phyloP scores from a whole-genome alignment of 1,140 invertebrate genomes.

The Drosophila serrata region DNA sequence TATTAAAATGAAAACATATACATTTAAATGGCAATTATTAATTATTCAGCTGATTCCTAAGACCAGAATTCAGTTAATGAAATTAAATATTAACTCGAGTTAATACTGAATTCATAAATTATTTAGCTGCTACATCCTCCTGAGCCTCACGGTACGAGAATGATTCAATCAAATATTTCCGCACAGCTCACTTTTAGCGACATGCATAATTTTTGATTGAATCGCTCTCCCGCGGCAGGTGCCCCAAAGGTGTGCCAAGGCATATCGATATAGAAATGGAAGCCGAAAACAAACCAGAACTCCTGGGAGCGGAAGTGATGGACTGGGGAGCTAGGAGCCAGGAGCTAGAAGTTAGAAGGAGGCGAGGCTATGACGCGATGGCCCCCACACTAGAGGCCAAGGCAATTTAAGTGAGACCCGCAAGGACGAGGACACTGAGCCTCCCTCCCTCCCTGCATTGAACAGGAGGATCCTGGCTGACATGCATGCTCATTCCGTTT shows the following conservation, averaged over 20 bases:
- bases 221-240: neutral
- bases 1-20: neutral
- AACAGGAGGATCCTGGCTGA: conserved; percentile 1
- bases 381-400: conserved; percentile 15
- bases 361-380: conserved; percentile 1
- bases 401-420: conserved; percentile 38
- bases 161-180: conserved; percentile 1
- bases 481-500: conserved; percentile 34
- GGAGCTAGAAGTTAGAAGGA: neutral
- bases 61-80: neutral
- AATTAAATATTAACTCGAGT: neutral
- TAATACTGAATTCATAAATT: neutral
- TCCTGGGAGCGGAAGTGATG: conserved; percentile 15
- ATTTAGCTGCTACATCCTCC: neutral
- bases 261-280: conserved; percentile 5
- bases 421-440: neutral
- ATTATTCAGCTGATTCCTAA: neutral
- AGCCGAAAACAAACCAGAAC: neutral
- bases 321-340: neutral
- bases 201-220: conserved; percentile 21
- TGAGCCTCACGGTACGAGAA: neutral
- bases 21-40: no score
- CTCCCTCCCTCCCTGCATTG: neutral
- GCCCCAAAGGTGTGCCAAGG: neutral
- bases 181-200: conserved; percentile 7